Percentiles rank a stretch among this genome's conserved stretches.
These are phyloP conservation scores for Amorpha juglandis DNA, from an alignment of 2,888 invertebrate species.

Conservation along the genomic window DNA sequence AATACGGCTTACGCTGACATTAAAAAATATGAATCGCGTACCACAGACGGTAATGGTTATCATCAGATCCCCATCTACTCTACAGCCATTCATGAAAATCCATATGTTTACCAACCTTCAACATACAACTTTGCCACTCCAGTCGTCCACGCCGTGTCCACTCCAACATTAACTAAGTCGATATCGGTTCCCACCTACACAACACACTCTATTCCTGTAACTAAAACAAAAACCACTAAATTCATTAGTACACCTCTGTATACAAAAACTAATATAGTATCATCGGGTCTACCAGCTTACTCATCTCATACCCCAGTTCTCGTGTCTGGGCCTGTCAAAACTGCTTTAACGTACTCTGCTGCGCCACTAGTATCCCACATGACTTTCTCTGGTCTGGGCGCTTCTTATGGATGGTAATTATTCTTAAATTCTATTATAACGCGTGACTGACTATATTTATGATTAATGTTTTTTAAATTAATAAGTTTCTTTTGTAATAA, in stretches of 20 bases:
- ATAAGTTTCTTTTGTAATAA: conserved; percentile 31
- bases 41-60: conserved; percentile 32
- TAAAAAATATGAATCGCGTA: conserved; percentile 41
- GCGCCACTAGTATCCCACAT: conserved; percentile 54
- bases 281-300: conserved; percentile 43
- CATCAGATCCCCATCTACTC: conserved; percentile 43
- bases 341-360: conserved; percentile 49
- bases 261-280: conserved; percentile 36
- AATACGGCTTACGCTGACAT: conserved; percentile 39
- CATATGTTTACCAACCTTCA: conserved; percentile 36
- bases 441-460: conserved; percentile 55
- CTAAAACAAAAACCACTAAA: conserved; percentile 39
- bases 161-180: conserved; percentile 37
- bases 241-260: conserved; percentile 30
- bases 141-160: conserved; percentile 33
- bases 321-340: conserved; percentile 40
- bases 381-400: conserved; percentile 51
- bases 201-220: conserved; percentile 34
- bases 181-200: conserved; percentile 37
- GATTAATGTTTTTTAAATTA: conserved; percentile 25
- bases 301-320: conserved; percentile 39
- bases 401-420: conserved; percentile 60
- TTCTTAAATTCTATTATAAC: conserved; percentile 41
- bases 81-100: conserved; percentile 33
- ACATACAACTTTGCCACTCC: conserved; percentile 38